These are phyloP conservation scores for Melikaiella ostensackeni DNA, from an alignment of 2,888 invertebrate species.

Conservation along the genomic window DNA sequence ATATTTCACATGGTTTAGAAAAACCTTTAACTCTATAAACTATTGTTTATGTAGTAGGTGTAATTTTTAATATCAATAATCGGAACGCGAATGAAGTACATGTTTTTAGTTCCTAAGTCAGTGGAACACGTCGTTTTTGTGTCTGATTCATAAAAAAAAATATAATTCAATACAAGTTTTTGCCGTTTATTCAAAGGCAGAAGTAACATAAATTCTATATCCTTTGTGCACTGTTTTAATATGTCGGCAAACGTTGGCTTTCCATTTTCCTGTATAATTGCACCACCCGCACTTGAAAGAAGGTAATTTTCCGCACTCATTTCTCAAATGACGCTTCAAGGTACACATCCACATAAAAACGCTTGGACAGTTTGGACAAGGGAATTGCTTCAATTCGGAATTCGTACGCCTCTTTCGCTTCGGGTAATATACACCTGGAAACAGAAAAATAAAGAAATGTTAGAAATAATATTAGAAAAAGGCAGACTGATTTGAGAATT, in stretches of 20 bases:
- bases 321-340: slow-evolving; percentile 61
- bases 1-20: no score
- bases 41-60: neutral
- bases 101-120: neutral
- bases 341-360: slow-evolving; percentile 56
- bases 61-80: neutral
- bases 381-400: slow-evolving; percentile 48
- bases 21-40: neutral
- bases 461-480: neutral
- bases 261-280: slow-evolving; percentile 64
- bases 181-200: slow-evolving; percentile 1
- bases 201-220: slow-evolving; percentile 51
- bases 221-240: slow-evolving; percentile 57
- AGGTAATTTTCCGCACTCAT: slow-evolving; percentile 67
- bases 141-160: neutral
- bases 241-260: slow-evolving; percentile 61
- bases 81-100: neutral
- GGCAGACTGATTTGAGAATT: neutral
- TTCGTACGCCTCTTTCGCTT: slow-evolving; percentile 34
- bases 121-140: neutral
- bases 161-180: neutral
- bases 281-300: slow-evolving; percentile 67
- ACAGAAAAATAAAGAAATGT: slow-evolving; percentile 7
- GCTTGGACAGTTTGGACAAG: slow-evolving; percentile 59
- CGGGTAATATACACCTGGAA: slow-evolving; percentile 16